These are phyloP conservation scores for Rhinatrema bivittatum DNA, from an alignment of 2,797 vertebrate species.

Conservation along the genomic window DNA sequence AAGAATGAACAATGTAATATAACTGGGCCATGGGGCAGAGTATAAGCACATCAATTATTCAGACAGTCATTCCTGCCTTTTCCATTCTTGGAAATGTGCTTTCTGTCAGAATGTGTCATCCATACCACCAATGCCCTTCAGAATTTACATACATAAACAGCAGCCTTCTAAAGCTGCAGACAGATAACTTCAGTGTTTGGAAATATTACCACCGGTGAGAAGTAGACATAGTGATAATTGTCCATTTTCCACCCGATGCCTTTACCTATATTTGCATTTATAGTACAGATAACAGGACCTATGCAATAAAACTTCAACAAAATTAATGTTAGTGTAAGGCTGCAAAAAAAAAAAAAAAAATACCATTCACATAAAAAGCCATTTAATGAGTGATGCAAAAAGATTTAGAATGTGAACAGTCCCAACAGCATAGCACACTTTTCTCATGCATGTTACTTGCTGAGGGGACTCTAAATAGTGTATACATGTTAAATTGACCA, in stretches of 20 bases:
- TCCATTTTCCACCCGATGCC: fast-evolving
- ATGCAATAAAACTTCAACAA: no score
- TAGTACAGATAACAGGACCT: no score
- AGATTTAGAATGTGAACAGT: no score
- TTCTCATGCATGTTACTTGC: no score
- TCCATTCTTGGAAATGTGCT: conserved; percentile 36
- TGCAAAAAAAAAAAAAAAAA: no score
- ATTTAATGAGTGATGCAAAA: no score
- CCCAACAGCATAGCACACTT: no score
- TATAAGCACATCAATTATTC: conserved; percentile 48
- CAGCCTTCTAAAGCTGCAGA: conserved; percentile 40
- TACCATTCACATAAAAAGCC: no score
- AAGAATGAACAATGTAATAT: conserved; percentile 30
- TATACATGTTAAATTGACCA: no score
- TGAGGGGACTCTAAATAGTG: no score
- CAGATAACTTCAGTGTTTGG: conserved; percentile 20
- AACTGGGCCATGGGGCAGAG: conserved; percentile 35
- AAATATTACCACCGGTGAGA: conserved; percentile 16
- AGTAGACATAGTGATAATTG: neutral
- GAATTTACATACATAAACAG: conserved; percentile 43
- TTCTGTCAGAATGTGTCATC: conserved; percentile 47
- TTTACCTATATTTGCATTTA: neutral
- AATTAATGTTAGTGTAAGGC: no score
- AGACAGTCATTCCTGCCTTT: conserved; percentile 31
- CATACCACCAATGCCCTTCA: conserved; percentile 43